Base-by-base conservation (phyloP, 2,797 vertebrate genomes). In the Cyclopterus lumpus region DNA sequence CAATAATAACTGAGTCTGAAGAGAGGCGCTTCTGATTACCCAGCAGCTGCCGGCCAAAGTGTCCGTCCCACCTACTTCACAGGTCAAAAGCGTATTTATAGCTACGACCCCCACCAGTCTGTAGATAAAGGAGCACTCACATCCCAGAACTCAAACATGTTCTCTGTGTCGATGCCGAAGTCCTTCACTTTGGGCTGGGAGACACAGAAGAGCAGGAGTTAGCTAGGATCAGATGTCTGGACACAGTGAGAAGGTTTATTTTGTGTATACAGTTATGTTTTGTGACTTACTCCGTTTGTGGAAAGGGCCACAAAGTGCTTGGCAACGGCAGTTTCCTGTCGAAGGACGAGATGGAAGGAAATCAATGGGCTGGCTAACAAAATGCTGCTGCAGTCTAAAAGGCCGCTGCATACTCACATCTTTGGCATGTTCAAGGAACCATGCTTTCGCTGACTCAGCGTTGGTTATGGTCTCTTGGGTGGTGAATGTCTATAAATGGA, bases 101-200 rank as follows among this genome's bases (percentile, higher is more conserved):
- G 86, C 80, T 79, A 58, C 46, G 15, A 60, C 63, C 69, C 38
- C 20, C 58, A 26, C 58, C 34, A 67, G 55, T 57, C 14, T 38
- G 60, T 49, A 40, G 46, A 22, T 77, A 71, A 67, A 73, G 77
- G 67, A 67, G 58, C 94, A 99, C 97, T 99, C 94, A 99, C 98
- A 85, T 99, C 97, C 98, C 98, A 99, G 90, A 99, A 99, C 87
- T 97, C 98, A 77, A 99, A 99, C 98, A 99, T 99, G 90, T 99
- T 99, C 80, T 95, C 93, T 0, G 96, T 94, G 92, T 99, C 97
- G 62, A 99, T 98, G 91, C 98, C 97, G 40, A 99, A 99, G 80
- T 96, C 97, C 87, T 97, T 97, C 80, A 99, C 98, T 96, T 99
- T 99, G 71, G 94, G 91, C 98, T 99, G 92, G 36, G 92, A 84